These are phyloP conservation scores for Threskiornis aethiopicus DNA, from an alignment of 2,797 vertebrate genomes.

Conservation along the genomic window DNA sequence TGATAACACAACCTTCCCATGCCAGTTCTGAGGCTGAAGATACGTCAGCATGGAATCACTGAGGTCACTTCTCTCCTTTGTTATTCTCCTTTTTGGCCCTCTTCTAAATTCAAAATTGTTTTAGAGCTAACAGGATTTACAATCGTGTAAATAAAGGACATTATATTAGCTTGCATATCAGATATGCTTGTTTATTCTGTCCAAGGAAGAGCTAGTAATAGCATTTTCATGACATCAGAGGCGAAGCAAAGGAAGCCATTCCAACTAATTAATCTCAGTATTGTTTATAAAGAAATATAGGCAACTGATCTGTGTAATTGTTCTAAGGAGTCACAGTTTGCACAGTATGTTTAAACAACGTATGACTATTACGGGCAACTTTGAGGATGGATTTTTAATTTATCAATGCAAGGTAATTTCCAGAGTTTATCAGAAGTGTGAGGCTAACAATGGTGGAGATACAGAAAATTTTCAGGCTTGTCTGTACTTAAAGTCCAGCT, in stretches of 20 bases:
- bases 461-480: background rate
- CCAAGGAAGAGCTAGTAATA: conserved; percentile 60
- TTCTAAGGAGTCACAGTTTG: conserved; percentile 69
- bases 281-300: conserved; percentile 71
- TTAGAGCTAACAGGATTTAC: conserved; percentile 50
- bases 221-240: conserved; percentile 71
- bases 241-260: conserved; percentile 67
- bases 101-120: conserved; percentile 48
- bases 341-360: conserved; percentile 44
- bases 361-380: conserved; percentile 7
- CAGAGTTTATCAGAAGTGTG: background rate
- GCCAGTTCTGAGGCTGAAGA: conserved; percentile 55
- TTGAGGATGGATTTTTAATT: conserved; percentile 42
- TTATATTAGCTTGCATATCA: conserved; percentile 51
- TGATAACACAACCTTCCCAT: conserved; percentile 63
- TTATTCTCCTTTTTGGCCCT: conserved; percentile 32
- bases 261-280: conserved; percentile 59
- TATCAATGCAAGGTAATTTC: background rate
- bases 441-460: background rate
- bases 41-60: conserved; percentile 13
- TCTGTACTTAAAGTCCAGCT: background rate
- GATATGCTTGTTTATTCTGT: conserved; percentile 69
- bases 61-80: conserved; percentile 68
- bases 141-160: conserved; percentile 58
- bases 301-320: conserved; percentile 65